Percentiles rank a stretch among this genome's conserved stretches.
These are phyloP conservation scores for Lithophane socia DNA, from an alignment of 2,888 invertebrate genomes.

Conservation along the genomic window DNA sequence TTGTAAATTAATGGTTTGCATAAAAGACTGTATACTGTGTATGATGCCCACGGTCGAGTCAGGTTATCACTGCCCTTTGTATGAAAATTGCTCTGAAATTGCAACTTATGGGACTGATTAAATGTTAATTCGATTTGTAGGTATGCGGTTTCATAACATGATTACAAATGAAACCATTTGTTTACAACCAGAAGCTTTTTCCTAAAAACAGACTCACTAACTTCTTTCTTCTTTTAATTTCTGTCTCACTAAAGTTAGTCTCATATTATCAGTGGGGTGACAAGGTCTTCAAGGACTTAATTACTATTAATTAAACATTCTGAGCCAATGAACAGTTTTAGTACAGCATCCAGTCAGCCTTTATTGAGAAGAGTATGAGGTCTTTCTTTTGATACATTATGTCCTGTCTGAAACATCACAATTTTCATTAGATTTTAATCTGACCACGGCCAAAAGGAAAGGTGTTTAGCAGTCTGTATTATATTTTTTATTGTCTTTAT, in stretches of 20 bases:
- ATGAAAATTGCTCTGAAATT: slow-evolving; percentile 7
- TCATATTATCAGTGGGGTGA: background rate
- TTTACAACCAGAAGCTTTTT: background rate
- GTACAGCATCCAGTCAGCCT: background rate
- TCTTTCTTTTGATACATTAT: too few species aligned
- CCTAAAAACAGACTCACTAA: background rate
- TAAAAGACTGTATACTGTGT: background rate
- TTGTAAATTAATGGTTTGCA: background rate
- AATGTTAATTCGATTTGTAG: background rate
- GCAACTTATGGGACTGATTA: background rate
- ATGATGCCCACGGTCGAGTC: background rate
- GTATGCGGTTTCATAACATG: background rate
- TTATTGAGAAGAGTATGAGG: background rate
- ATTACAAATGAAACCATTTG: background rate
- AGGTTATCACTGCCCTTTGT: background rate
- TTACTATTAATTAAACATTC: background rate
- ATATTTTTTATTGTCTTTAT: background rate
- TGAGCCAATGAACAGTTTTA: background rate
- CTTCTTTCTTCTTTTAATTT: background rate
- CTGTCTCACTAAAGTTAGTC: background rate
- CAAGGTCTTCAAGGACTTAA: background rate
- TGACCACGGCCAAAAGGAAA: background rate
- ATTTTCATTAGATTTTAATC: background rate
- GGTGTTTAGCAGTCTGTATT: background rate
- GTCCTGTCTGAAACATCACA: background rate